These are phyloP conservation scores for Tetragonisca angustula DNA, from an alignment of 2,888 invertebrate species.

Conservation along the genomic window DNA sequence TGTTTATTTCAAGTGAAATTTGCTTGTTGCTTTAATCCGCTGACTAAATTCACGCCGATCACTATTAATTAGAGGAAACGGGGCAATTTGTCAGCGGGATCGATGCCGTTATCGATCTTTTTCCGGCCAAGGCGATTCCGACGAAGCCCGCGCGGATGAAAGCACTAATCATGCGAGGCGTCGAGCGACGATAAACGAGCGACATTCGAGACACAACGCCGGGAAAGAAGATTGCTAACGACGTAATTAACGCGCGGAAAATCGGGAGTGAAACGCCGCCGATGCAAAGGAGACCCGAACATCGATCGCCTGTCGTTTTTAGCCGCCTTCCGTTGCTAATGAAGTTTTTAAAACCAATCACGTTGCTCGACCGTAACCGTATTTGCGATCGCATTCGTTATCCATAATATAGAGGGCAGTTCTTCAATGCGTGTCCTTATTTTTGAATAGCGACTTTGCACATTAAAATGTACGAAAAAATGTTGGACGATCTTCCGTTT, in stretches of 20 bases:
- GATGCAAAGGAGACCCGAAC: conserved; percentile 3
- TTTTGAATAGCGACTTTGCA: too few species aligned
- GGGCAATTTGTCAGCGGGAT: conserved; percentile 22
- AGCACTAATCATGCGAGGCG: conserved; percentile 44
- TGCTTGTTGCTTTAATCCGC: not conserved
- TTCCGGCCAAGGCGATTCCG: conserved; percentile 9
- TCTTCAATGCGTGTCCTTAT: too few species aligned
- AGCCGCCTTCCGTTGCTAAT: not conserved
- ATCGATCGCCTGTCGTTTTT: conserved; percentile 21
- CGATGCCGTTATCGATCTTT: conserved; percentile 36
- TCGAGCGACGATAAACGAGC: conserved; percentile 55
- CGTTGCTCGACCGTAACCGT: not conserved
- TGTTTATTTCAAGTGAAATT: not conserved
- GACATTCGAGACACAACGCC: conserved; percentile 51
- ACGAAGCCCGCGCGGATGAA: conserved; percentile 28
- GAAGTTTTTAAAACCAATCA: not conserved
- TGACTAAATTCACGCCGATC: conserved; percentile 5
- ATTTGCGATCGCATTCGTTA: not conserved
- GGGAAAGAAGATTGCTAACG: conserved; percentile 45
- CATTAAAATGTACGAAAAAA: too few species aligned
- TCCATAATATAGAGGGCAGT: not conserved
- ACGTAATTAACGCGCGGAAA: conserved; percentile 50
- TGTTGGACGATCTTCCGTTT: too few species aligned
- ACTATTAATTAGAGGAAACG: conserved; percentile 22
- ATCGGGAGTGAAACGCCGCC: conserved; percentile 13